A percentile compares a stretch with the other conserved stretches of the same genome.
Conservation (phyloP, 30 jellyfish, hydroid and myxozoan genomes). For the Aurelia aurita complex sp. Pacific region DNA sequence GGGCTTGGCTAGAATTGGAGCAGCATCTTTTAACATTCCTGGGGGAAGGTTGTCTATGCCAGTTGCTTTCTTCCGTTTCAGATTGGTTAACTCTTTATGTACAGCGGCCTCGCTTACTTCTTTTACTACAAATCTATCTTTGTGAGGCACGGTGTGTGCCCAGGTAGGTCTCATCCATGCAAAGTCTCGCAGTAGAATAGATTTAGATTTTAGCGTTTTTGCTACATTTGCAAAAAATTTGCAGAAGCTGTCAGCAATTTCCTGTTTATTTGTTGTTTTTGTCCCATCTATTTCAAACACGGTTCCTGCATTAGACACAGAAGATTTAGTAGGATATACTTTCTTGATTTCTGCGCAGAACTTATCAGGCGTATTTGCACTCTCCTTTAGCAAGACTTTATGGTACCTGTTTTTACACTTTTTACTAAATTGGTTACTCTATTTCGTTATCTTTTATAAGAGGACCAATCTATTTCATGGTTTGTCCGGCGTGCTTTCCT, state of each 20-base stretch:
- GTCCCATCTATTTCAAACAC: neutral
- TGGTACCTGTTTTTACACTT: neutral
- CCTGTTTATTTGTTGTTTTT: conserved; percentile 5
- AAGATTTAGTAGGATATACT: neutral
- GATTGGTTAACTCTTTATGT: no score
- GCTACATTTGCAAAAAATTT: conserved; percentile 37
- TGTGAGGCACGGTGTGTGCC: no score
- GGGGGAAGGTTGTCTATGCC: no score
- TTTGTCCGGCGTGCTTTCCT: conserved; percentile 33
- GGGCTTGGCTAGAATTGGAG: no score
- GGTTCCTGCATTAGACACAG: conserved; percentile 26
- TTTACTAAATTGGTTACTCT: conserved; percentile 15
- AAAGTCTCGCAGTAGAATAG: conserved; percentile 14
- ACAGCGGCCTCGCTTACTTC: no score
- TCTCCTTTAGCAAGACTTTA: neutral
- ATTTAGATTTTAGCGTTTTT: conserved; percentile 10
- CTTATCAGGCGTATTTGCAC: conserved; percentile 23
- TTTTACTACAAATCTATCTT: no score
- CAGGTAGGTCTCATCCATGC: conserved; percentile 14
- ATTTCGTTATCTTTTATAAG: conserved; percentile 25
- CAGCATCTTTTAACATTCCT: no score
- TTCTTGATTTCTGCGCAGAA: conserved; percentile 44
- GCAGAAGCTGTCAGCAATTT: conserved; percentile 21
- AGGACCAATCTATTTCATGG: conserved; percentile 18
- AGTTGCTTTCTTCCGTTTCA: no score